A percentile compares a stretch with the other conserved stretches of the same genome.
Conservation (phyloP, 1,140 invertebrate species). For the Polypedilum pembai region DNA sequence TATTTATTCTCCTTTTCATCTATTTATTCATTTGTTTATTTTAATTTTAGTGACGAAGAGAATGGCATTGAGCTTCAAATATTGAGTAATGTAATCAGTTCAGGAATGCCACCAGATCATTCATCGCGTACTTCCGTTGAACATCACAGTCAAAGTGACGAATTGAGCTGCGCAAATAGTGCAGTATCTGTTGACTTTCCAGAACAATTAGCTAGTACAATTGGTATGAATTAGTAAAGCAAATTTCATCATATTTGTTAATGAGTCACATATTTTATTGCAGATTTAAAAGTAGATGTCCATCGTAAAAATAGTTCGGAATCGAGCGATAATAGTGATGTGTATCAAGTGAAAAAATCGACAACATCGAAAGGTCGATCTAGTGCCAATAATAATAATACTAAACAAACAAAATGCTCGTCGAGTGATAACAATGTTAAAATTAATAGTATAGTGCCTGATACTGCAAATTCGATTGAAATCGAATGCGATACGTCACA, state of each 20-base stretch:
- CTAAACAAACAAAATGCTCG: background rate
- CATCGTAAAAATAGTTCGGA: constrained; percentile 85
- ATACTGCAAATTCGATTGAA: constrained; percentile 1
- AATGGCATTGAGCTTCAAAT: constrained; percentile 76
- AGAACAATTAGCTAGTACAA: constrained; percentile 57
- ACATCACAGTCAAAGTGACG: constrained; percentile 45
- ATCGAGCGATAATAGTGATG: constrained; percentile 50
- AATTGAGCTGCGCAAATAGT: constrained; percentile 50
- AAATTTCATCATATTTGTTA: background rate
- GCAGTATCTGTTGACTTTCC: constrained; percentile 55
- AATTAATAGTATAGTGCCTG: constrained; percentile 19
- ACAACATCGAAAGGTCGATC: constrained; percentile 21
- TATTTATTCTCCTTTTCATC: background rate
- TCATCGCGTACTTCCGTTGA: constrained; percentile 38
- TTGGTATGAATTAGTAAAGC: constrained; percentile 46
- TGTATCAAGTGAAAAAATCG: constrained; percentile 42
- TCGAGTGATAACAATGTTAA: constrained; percentile 24
- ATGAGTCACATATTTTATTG: constrained; percentile 35
- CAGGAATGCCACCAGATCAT: constrained; percentile 32
- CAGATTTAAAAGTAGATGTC: constrained; percentile 84
- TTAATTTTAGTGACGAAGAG: constrained; percentile 54
- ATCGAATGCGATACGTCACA: background rate
- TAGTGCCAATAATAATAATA: constrained; percentile 2
- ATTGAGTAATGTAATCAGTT: constrained; percentile 42
- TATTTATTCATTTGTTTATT: background rate